Conservation (phyloP, 2,797 vertebrate species). For the Muscicapa striata region DNA sequence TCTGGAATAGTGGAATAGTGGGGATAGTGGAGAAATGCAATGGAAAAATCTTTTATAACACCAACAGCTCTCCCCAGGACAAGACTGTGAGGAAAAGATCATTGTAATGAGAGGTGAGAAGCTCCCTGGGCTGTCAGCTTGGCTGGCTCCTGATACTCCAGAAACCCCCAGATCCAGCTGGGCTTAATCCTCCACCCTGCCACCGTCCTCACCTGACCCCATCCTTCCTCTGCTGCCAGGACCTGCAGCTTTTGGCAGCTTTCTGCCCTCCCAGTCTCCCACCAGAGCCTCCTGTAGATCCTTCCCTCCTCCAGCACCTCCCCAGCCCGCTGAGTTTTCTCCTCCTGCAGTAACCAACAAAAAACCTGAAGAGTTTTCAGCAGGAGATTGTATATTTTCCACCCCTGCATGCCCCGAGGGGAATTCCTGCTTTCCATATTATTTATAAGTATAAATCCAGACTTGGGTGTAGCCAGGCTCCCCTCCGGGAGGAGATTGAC, state of each 20-base stretch:
- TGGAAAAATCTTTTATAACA: neutral
- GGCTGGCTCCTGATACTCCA: neutral
- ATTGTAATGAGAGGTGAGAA: neutral
- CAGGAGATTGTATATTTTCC: neutral
- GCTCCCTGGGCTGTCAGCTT: rapidly evolving
- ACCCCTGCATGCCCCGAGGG: neutral
- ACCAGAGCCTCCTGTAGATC: neutral
- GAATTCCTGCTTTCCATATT: neutral
- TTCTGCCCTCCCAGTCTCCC: neutral
- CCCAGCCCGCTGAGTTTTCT: neutral
- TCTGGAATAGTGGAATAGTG: neutral
- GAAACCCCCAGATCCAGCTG: neutral
- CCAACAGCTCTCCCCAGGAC: neutral
- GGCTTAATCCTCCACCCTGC: neutral
- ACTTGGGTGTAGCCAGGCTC: neutral
- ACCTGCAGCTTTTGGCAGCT: neutral
- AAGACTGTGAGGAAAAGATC: neutral
- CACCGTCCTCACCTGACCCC: neutral
- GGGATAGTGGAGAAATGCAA: rapidly evolving
- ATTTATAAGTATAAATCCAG: constrained; percentile 9
- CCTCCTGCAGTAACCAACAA: neutral
- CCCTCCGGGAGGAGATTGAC: constrained; percentile 2
- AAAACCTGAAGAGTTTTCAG: neutral
- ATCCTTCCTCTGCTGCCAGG: neutral
- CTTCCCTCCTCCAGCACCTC: neutral